Base-by-base conservation (phyloP, 2,797 vertebrate genomes). In the Furcifer pardalis region DNA sequence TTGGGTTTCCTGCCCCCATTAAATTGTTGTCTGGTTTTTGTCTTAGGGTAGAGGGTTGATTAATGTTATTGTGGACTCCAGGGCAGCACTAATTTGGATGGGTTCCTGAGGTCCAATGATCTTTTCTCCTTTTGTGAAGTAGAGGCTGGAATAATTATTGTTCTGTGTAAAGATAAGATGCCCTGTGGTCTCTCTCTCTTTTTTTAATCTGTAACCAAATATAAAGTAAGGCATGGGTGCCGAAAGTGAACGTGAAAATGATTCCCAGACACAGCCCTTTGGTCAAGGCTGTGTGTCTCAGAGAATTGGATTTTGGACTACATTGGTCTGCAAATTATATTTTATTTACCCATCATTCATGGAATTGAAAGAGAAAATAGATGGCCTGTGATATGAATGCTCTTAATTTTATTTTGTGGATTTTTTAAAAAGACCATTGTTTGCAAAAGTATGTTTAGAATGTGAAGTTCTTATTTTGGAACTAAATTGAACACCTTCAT, bases 281-380 rank as follows among this genome's bases (percentile, higher is more conserved):
- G 40, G 9, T n/a, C 13, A 74, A 66, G 35, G 73, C 7, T 19
- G 1, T 32, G 15, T 9, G 9, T 69, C 30, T 37, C 21, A 35
- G 63, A 60, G 63, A 60, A 44, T 9, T 60, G 37, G 17, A 59
- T 77, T 35, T 77, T 69, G 74, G 35, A n/a, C 21, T 8, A 44
- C 19, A 52, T 6, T 15, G 21, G 40, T 42, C 0, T 85, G 84
- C 86, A 88, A 74, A 42, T 60, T 89, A 40, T 82, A 12, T 88
- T 90, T 71, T 71, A 88, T 83, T 71, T 66, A 84, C 85, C 30
- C 52, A 32, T 30, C 80, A 75, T 80, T 15, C 59, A 76, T 0
- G 15, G 42, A 76, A 73, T 81, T 81, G 84, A 66, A 71, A 82
- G 81, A 76, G 82, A 42, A 21, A 19, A 19, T 56, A 56, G 19